Base-by-base conservation (phyloP, 2,797 vertebrate genomes). In the Lacerta agilis region DNA sequence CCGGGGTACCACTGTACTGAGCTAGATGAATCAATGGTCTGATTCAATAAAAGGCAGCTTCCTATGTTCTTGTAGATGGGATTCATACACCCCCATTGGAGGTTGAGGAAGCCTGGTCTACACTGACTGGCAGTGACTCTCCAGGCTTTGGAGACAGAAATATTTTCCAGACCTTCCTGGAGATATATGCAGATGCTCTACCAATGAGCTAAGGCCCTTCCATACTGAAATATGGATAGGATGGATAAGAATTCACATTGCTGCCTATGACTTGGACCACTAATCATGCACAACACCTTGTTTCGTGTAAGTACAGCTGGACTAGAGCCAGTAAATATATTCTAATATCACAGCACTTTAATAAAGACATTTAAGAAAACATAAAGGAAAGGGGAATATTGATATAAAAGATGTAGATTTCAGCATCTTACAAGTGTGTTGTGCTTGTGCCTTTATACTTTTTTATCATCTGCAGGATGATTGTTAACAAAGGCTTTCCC, bases 391-490 rank as follows among this genome's bases (percentile, higher is more conserved):
- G 61, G 82, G 77, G 38, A 73, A 4, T 81, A n/a, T 64, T 87
- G 79, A 90, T 86, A 58, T 72, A 72, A 84, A 72, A 84, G 43
- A 49, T 79, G 66, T 45, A 38, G 66, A 71, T 79, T 79, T 9
- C 13, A 38, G 33, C 29, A 71, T 79, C 23, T 55, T 90, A 91
- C 79, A 75, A 55, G 6, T 85, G 90, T 91, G 88, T 73, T 85
- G 73, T 89, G 86, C 23, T 7, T 0, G 83, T 79, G 61, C 27
- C 61, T 90, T 94, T 91, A 87, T 93, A 92, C 85, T 90, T 86
- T 2, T 69, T 79, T 94, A 58, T 88, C 83, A 90, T 92, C 92
- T 86, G 87, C 76, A 75, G 83, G 17, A 7, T 87, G 90, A 91
- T 79, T 79, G n/a, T 83, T 55, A 87, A 41, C 69, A 86, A 79